phyloP scores from a whole-genome alignment of 2,113 vertebrate species.

The Laticauda laticaudata region DNA sequence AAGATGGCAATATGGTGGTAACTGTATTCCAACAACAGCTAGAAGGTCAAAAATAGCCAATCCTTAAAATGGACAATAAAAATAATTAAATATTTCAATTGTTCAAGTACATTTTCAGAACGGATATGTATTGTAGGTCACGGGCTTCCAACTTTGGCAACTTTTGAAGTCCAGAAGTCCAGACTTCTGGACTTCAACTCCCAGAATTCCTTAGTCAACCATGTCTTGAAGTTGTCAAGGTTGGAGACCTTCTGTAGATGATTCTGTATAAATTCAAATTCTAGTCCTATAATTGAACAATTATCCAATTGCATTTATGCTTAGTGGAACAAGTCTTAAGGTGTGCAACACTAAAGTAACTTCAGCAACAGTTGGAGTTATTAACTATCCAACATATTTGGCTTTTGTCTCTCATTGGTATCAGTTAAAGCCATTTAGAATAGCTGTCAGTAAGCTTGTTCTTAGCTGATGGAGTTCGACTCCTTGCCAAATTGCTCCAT shows the following conservation, averaged over 20 bases:
- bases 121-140: not conserved
- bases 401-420: not conserved
- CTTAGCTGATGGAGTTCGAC: conserved; percentile 2
- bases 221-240: not conserved
- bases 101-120: not conserved
- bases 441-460: not conserved
- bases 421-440: not conserved
- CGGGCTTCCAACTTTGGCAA: not conserved
- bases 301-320: accelerated
- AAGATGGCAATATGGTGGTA: too few species aligned
- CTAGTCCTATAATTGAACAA: not conserved
- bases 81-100: not conserved
- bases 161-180: not conserved
- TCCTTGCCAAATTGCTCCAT: not conserved
- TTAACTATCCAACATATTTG: not conserved
- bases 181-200: not conserved
- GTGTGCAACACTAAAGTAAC: not conserved
- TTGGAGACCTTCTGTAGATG: not conserved
- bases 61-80: not conserved
- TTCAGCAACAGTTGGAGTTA: conserved; percentile 7
- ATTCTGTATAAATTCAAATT: not conserved
- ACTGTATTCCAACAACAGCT: not conserved
- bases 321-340: not conserved
- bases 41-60: not conserved
- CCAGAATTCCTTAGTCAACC: not conserved